A percentile compares a stretch with the other conserved stretches of the same genome.
Conservation (phyloP, 2,113 vertebrate species). For the Gymnobelideus leadbeateri region DNA sequence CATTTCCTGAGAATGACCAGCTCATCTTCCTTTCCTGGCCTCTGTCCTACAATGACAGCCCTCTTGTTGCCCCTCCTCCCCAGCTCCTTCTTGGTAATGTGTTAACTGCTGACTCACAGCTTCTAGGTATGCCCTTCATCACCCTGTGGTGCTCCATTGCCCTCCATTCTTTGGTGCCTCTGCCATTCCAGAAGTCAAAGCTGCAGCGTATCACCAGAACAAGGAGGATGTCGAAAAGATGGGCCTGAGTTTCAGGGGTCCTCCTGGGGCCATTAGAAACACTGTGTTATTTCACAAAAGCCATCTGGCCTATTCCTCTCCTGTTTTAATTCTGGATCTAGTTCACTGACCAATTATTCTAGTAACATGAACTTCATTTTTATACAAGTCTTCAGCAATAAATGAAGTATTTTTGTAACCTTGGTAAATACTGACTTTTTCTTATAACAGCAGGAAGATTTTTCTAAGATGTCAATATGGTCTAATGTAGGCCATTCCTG, state of each 20-base stretch:
- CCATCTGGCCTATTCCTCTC: not conserved
- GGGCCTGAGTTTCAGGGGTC: not conserved
- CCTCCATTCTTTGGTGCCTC: not conserved
- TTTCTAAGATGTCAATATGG: constrained; percentile 41
- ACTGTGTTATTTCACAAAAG: not conserved
- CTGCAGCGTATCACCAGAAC: not conserved
- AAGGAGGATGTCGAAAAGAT: not conserved
- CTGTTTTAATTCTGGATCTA: not conserved
- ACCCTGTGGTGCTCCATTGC: too few relatives aligned
- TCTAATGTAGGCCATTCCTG: constrained; percentile 25
- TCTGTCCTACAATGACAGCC: not conserved
- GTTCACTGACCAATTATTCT: not conserved
- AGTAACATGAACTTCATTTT: constrained; percentile 45
- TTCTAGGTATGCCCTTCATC: not conserved
- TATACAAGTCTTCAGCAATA: constrained; percentile 40
- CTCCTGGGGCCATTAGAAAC: not conserved
- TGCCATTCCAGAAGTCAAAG: not conserved
- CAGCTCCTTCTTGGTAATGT: not conserved
- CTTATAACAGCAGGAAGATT: constrained; percentile 46
- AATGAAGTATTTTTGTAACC: constrained; percentile 49
- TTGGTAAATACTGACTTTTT: constrained; percentile 17
- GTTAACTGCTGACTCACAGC: not conserved
- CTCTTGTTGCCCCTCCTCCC: not conserved
- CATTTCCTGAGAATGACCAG: not conserved
- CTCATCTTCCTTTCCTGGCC: not conserved